Percentiles rank a stretch among this genome's conserved stretches.
These are phyloP conservation scores for Calycopis cecrops DNA, from an alignment of 1,140 invertebrate species.

Conservation along the genomic window DNA sequence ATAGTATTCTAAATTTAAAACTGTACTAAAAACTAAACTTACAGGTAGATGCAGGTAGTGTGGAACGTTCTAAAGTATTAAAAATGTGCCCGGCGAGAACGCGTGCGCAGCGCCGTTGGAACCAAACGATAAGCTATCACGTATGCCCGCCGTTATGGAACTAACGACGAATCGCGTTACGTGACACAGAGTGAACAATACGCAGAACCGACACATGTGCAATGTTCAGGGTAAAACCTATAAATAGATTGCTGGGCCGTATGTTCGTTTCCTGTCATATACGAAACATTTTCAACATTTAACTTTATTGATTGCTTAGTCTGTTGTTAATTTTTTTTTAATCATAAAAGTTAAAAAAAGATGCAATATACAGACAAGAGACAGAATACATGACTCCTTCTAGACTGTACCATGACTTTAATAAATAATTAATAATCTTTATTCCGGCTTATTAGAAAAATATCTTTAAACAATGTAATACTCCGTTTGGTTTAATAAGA, in stretches of 20 bases:
- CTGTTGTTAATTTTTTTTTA: no score
- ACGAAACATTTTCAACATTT: not conserved
- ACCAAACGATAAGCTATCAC: slow-evolving; percentile 31
- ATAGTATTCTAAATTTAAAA: not conserved
- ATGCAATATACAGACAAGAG: no score
- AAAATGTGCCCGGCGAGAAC: slow-evolving; percentile 22
- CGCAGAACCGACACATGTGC: slow-evolving; percentile 15
- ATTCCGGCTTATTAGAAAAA: no score
- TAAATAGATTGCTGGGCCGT: no score
- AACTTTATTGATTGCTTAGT: not conserved
- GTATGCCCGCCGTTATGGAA: slow-evolving; percentile 24
- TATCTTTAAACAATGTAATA: no score
- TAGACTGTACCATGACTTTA: no score
- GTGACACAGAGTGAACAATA: slow-evolving; percentile 20
- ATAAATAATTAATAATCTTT: no score
- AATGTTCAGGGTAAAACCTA: no score
- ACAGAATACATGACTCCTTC: no score
- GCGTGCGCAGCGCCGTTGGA: slow-evolving; percentile 22
- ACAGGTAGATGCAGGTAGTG: not conserved
- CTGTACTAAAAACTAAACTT: not conserved
- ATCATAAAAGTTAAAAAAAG: no score
- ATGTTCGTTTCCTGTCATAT: no score
- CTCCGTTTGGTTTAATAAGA: no score
- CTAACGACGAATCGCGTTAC: slow-evolving; percentile 31
- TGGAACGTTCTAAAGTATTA: slow-evolving; percentile 13